Evolutionary conservation across 2,113 vertebrate genomes (phyloP).

Genomic region (Triplophysa siluroides): DNA sequence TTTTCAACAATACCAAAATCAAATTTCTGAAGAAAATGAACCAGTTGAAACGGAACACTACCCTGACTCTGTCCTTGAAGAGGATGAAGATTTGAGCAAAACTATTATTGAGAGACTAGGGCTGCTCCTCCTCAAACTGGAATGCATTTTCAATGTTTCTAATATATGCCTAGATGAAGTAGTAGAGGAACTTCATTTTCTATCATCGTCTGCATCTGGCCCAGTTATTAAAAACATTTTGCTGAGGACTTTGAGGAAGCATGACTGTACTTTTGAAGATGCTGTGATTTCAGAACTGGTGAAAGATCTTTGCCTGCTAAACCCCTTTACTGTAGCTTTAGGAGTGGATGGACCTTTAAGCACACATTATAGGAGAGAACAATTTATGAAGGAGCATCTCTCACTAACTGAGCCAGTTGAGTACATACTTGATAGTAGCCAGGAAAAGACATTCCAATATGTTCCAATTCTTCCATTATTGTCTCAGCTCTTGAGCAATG

Average conservation of each 20-base stretch:
- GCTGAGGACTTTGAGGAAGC: constrained; percentile 42
- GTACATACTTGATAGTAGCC: constrained; percentile 34
- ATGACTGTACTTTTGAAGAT: constrained; percentile 42
- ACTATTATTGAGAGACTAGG: constrained; percentile 36
- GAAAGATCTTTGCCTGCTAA: constrained; percentile 46
- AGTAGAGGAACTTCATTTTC: constrained; percentile 48
- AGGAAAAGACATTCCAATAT: constrained; percentile 34
- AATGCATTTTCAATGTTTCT: constrained; percentile 47
- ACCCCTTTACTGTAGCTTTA: constrained; percentile 40
- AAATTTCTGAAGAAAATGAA: background rate
- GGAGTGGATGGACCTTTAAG: constrained; percentile 33
- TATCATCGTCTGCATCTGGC: constrained; percentile 44
- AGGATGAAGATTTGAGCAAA: constrained; percentile 44
- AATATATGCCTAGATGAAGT: constrained; percentile 46
- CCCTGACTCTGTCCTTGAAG: constrained; percentile 19
- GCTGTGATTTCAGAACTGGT: constrained; percentile 43
- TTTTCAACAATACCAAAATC: constrained; percentile 29
- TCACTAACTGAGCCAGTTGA: constrained; percentile 37
- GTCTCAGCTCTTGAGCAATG: constrained; percentile 10
- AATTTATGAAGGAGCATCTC: constrained; percentile 36
- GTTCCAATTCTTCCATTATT: constrained; percentile 27
- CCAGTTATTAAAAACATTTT: constrained; percentile 46
- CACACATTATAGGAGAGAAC: constrained; percentile 25
- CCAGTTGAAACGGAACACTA: constrained; percentile 38
- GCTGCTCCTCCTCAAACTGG: constrained; percentile 44